Evolutionary conservation across 2,888 invertebrate genomes (phyloP), one percentile per base, ranked within the genome.

Genomic region (Agrochola macilenta): DNA sequence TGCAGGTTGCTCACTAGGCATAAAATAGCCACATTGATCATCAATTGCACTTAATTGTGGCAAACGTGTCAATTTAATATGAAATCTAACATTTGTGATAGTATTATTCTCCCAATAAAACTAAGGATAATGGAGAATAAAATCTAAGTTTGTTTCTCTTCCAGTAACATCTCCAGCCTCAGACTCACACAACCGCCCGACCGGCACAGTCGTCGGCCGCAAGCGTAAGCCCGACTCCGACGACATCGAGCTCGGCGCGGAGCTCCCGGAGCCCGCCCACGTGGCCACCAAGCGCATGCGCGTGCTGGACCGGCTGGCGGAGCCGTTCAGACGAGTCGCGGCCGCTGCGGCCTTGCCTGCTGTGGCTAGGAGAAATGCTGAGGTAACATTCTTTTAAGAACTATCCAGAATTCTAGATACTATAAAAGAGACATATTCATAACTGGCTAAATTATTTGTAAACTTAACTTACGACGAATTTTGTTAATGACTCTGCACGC

Each of bases 131-230:
- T 11, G 11, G 9, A 57, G n/a, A n/a, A 7, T 26, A 14, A 2
- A 58, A 60, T 30, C 8, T 60, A 4, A 58, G 8, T 3, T 0
- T 8, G 8, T 60, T 30, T 20, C 11, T 26, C 0, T 39, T n/a
- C 0, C 70, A 82, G 82, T 74, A 26, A 4, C 71, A 1, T 69
- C 83, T 0, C 30, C 87, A 66, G 74, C 46, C 0, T 1, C 52
- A 0, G 92, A 92, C 1, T 78, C 90, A 0, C 69, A 78, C 58
- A 35, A 46, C 7, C 93, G 96, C 0, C 96, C 96, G 0, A 96
- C 95, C 0, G 96, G 94, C 69, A 93, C 96, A 0, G 96, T 96
- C 60, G 96, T 96, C 52, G 96, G 97, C 0, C 95, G 96, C 88
- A 97, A 96, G 86, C 95, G 97, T 30, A 94, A 94, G 81, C 95